Evolutionary conservation across 2,888 invertebrate genomes (phyloP), one percentile per base, ranked within the genome.

Genomic region (Drosophila affinis): DNA sequence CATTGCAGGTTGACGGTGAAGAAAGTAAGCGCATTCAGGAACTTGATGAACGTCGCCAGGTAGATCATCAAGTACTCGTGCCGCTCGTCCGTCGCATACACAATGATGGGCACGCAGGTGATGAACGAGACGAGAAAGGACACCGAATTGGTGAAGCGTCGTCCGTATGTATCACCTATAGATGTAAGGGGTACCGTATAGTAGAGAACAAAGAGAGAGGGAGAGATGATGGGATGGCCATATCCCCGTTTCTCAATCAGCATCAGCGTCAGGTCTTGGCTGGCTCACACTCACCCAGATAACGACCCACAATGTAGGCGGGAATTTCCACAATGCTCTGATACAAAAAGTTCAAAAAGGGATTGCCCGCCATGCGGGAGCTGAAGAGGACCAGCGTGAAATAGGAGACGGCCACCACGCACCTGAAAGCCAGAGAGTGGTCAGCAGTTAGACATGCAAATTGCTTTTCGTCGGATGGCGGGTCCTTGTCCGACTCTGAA

Each of bases 311-410:
- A 53, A 94, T 90, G 87, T 94, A 94, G 5, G 94, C 94, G 0
- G 95, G 95, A 47, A 95, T 91, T 90, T 95, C 95, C 24, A 94
- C 94, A 39, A 94, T 78, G 61, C 94, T 93, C 90, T 95, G 94
- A 87, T 93, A 93, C 61, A 95, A 93, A 89, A 94, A 95, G 90
- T 95, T 95, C 70, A 95, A 81, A 88, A 94, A 95, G 12, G 95
- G 95, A 91, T 95, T 95, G 44, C 94, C 94, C 62, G 93, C 93
- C 85, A 94, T 91, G 47, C 91, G 92, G 68, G 93, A 93, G 78
- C 94, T 93, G 81, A 93, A 93, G 76, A 94, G 90, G 27, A 94
- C 86, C 62, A 94, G 87, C 10, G 93, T 92, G 65, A 93, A 92
- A 81, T 94, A 94, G 62, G 93, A 93, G 64, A 93, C 86, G 9